Evolutionary conservation across 2,888 invertebrate genomes (phyloP).

Genomic region (Lasioglossum lativentre): DNA sequence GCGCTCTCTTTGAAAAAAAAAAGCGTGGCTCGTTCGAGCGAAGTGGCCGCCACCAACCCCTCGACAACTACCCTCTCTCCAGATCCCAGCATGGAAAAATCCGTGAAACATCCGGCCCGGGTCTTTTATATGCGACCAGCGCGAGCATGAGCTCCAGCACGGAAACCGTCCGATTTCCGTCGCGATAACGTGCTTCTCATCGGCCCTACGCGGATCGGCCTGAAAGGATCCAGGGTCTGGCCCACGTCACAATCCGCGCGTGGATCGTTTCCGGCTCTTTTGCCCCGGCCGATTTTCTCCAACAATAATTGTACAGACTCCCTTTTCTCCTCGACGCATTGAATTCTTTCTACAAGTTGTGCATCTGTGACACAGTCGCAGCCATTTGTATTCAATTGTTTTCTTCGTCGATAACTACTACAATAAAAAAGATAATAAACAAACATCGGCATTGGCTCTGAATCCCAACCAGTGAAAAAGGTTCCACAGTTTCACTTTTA

Average conservation of each 20-base stretch:
- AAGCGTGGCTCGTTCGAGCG: conserved; percentile 16
- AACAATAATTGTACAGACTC: background rate
- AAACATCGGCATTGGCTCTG: background rate
- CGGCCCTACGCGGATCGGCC: background rate
- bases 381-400: background rate
- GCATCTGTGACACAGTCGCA: background rate
- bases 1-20: conserved; percentile 12
- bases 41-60: conserved; percentile 19
- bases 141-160: conserved; percentile 27
- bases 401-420: background rate
- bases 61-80: conserved; percentile 6
- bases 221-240: background rate
- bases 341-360: background rate
- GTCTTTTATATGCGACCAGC: conserved; percentile 51
- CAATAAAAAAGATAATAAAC: background rate
- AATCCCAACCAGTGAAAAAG: too few species aligned
- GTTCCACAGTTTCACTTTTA: background rate
- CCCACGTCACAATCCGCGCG: too few species aligned
- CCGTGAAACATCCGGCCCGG: conserved; percentile 47
- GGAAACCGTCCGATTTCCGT: conserved; percentile 56
- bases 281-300: background rate
- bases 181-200: conserved; percentile 63
- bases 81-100: conserved; percentile 55
- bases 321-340: background rate
- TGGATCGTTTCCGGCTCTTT: background rate